A percentile compares a stretch with the other conserved stretches of the same genome.
phyloP scores from a whole-genome alignment of 2,888 invertebrate genomes.

The Glyphotaelius pellucidus region DNA sequence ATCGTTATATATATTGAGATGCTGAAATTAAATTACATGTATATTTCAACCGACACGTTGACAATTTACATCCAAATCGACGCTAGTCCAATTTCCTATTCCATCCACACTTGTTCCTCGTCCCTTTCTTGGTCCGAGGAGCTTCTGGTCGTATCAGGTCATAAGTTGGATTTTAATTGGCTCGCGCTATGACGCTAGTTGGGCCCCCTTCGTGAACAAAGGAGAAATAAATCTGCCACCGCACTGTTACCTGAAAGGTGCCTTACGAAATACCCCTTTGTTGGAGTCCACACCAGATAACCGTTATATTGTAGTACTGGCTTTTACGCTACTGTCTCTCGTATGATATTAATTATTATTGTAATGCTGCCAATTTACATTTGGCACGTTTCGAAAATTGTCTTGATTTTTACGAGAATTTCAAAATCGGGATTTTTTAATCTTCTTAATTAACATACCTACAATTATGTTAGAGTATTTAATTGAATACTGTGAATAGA shows the following conservation, averaged over 20 bases:
- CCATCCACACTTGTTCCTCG: too few relatives aligned
- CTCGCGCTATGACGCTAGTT: conserved; percentile 41
- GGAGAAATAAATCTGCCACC: conserved; percentile 33
- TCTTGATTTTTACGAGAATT: neutral
- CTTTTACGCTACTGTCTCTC: neutral
- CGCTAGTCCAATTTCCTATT: too few relatives aligned
- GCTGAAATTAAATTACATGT: too few relatives aligned
- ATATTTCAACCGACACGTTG: too few relatives aligned
- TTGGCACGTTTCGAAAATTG: neutral
- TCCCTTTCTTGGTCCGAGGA: neutral
- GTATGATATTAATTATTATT: neutral
- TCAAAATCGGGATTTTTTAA: neutral
- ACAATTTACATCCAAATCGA: too few relatives aligned
- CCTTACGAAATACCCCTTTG: conserved; percentile 40
- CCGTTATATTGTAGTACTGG: neutral
- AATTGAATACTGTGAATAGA: too few relatives aligned
- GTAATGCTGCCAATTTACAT: neutral
- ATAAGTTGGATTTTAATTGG: conserved; percentile 48
- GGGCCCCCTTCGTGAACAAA: conserved; percentile 42
- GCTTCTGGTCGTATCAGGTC: neutral
- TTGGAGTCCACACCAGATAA: neutral
- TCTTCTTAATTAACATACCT: neutral
- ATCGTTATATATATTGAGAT: too few relatives aligned
- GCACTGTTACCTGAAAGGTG: neutral
- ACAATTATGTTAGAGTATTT: neutral